phyloP scores from a whole-genome alignment of 1,140 invertebrate species.

The Pseudomyrmex pallidus region DNA sequence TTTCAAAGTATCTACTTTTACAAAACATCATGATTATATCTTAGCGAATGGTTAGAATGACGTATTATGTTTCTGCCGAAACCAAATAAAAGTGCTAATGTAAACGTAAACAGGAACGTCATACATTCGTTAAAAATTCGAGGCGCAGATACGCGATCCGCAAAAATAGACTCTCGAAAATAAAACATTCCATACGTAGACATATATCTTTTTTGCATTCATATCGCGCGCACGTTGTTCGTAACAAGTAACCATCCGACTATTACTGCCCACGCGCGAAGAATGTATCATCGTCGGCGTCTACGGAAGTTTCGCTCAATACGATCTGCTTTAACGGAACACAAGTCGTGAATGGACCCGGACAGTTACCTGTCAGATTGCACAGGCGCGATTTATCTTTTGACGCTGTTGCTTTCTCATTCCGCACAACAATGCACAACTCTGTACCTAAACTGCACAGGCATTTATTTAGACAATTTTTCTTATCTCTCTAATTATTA shows the following conservation, averaged over 20 bases:
- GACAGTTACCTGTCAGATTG: constrained; percentile 37
- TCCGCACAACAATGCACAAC: not conserved
- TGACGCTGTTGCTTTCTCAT: constrained; percentile 18
- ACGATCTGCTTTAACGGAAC: constrained; percentile 34
- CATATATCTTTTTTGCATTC: not conserved
- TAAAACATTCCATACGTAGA: constrained; percentile 15
- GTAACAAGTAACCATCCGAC: constrained; percentile 21
- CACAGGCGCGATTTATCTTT: constrained; percentile 17
- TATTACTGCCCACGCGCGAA: constrained; percentile 9
- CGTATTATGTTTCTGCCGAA: not conserved
- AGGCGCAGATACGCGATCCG: not conserved
- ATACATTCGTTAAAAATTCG: not conserved
- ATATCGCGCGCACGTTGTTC: constrained; percentile 4
- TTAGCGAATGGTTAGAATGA: not conserved
- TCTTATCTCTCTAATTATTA: constrained; percentile 47
- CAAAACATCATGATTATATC: not conserved
- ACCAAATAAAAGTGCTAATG: not conserved
- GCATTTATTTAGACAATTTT: not conserved
- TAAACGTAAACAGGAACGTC: not conserved
- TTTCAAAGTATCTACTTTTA: no score
- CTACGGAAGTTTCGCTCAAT: constrained; percentile 9
- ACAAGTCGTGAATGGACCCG: constrained; percentile 43
- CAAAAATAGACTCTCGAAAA: constrained; percentile 15
- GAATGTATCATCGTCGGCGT: constrained; percentile 5
- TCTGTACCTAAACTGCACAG: constrained; percentile 31